Percentiles rank a stretch among this genome's conserved stretches.
Conservation (phyloP, 2,113 vertebrate genomes). For the Phylloscopus whistleri region DNA sequence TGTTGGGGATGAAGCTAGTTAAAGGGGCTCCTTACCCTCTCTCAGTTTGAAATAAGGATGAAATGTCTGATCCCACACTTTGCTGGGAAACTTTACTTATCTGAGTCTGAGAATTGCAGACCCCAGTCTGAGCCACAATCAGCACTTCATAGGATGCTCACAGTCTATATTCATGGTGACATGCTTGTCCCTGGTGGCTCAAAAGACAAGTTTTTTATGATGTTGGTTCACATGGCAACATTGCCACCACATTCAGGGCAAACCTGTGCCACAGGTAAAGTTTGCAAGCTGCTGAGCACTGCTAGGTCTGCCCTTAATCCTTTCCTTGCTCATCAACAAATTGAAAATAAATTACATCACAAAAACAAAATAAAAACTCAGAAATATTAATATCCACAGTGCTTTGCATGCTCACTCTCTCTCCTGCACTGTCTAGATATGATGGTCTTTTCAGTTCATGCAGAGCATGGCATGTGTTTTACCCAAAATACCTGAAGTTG, state of each 20-base stretch:
- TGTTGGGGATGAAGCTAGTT: background rate
- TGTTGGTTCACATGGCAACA: background rate
- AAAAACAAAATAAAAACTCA: background rate
- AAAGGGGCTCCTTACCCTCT: background rate
- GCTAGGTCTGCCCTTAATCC: background rate
- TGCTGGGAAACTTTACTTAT: background rate
- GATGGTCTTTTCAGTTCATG: background rate
- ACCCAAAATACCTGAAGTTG: background rate
- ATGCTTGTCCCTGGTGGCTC: background rate
- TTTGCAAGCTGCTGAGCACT: background rate
- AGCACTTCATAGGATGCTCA: rapidly evolving
- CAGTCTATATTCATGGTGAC: background rate
- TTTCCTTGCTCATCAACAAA: background rate
- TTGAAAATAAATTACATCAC: background rate
- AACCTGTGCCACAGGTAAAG: rapidly evolving
- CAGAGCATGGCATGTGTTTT: background rate
- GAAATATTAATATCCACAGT: background rate
- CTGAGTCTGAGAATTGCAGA: background rate
- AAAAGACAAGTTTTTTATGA: background rate
- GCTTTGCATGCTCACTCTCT: background rate
- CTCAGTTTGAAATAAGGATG: background rate
- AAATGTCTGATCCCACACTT: background rate
- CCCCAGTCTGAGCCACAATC: rapidly evolving
- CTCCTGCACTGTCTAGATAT: background rate
- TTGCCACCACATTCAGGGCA: background rate